These are phyloP conservation scores for Drosophila kohkoa DNA, from an alignment of 1,140 invertebrate genomes.

Conservation along the genomic window DNA sequence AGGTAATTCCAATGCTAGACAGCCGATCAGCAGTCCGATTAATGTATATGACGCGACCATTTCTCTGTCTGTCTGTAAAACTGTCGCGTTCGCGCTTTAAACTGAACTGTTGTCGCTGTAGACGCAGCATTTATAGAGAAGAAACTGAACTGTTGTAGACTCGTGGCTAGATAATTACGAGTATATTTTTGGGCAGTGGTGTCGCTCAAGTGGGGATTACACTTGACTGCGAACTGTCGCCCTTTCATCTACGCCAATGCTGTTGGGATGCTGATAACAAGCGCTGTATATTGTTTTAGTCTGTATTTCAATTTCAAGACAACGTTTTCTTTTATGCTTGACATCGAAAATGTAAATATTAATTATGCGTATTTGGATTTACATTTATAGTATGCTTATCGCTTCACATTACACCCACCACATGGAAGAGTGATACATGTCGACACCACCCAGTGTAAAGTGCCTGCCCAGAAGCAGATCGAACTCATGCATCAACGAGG, in stretches of 20 bases:
- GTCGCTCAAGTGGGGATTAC: background rate
- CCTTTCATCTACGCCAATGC: background rate
- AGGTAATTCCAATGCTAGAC: conserved; percentile 30
- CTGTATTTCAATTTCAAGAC: conserved; percentile 9
- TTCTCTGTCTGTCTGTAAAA: background rate
- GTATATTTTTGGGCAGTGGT: conserved; percentile 16
- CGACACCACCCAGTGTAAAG: conserved; percentile 54
- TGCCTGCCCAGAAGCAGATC: conserved; percentile 71
- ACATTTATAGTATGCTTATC: conserved; percentile 31
- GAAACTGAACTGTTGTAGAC: conserved; percentile 33
- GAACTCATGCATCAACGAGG: conserved; percentile 69
- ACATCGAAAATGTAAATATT: conserved; percentile 33
- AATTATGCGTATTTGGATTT: conserved; percentile 3
- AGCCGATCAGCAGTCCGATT: conserved; percentile 44
- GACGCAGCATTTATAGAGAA: conserved; percentile 48
- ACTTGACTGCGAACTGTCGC: background rate
- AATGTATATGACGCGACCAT: conserved; percentile 15
- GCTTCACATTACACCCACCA: conserved; percentile 57
- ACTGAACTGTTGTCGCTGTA: conserved; percentile 32
- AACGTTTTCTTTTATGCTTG: conserved; percentile 40
- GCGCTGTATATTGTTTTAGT: background rate
- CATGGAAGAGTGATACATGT: conserved; percentile 34
- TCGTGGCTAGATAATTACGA: conserved; percentile 32
- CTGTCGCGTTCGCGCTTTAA: background rate
- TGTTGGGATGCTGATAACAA: conserved; percentile 30